Conservation (phyloP, 2,113 vertebrate genomes). For the Dendrocopos noguchii region DNA sequence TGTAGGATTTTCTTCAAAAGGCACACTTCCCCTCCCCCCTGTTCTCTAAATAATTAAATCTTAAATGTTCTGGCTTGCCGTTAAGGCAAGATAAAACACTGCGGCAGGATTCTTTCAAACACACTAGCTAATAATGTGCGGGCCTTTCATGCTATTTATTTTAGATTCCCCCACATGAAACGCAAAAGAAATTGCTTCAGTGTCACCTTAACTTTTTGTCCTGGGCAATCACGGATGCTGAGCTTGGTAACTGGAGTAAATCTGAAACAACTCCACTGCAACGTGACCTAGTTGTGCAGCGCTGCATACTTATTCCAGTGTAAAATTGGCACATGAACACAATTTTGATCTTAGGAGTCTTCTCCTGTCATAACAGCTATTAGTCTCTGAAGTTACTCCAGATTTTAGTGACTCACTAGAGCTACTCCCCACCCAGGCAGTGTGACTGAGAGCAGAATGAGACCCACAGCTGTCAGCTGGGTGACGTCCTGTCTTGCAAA, state of each 20-base stretch:
- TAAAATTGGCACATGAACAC: fast-evolving
- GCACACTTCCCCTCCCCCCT: constrained; percentile 32
- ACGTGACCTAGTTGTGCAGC: neutral
- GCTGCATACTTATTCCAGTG: neutral
- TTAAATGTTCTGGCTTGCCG: constrained; percentile 58
- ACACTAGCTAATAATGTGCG: constrained; percentile 29
- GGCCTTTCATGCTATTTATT: constrained; percentile 44
- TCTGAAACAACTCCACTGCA: neutral
- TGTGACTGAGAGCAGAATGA: neutral
- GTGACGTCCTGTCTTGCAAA: neutral
- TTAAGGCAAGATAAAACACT: constrained; percentile 60
- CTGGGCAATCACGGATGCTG: neutral
- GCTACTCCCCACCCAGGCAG: neutral
- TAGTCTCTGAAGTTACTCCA: neutral
- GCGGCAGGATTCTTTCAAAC: constrained; percentile 52
- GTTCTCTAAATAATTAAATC: constrained; percentile 63
- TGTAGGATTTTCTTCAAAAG: constrained; percentile 66
- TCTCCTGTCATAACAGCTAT: neutral
- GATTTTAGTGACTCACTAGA: neutral
- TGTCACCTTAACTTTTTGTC: neutral
- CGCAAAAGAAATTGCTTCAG: constrained; percentile 20
- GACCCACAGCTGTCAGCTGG: neutral
- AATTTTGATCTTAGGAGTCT: neutral
- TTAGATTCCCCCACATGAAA: constrained; percentile 38
- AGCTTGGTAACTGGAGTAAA: neutral